These are phyloP conservation scores for Lagodon rhomboides DNA, from an alignment of 2,797 vertebrate species.

Conservation along the genomic window DNA sequence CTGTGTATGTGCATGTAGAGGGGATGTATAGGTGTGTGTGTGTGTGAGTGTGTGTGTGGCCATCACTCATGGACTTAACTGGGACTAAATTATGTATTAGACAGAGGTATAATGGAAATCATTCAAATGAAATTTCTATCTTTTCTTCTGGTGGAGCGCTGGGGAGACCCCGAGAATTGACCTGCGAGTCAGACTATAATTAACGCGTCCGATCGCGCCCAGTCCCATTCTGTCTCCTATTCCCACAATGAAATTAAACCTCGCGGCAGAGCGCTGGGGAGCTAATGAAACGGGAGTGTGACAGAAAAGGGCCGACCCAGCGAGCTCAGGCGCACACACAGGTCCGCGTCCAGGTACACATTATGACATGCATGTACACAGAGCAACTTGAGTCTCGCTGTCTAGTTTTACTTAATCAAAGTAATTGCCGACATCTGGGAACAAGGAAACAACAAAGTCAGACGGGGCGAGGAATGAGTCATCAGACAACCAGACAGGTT, in stretches of 20 bases:
- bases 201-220: conserved; percentile 78
- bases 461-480: conserved; percentile 17
- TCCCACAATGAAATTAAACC: conserved; percentile 83
- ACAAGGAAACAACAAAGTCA: conserved; percentile 6
- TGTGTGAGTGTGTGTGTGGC: conserved; percentile 20
- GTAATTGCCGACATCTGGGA: conserved; percentile 15
- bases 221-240: conserved; percentile 72
- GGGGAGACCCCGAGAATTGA: conserved; percentile 80
- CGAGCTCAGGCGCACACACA: conserved; percentile 46
- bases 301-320: conserved; percentile 61
- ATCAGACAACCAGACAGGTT: conserved; percentile 21
- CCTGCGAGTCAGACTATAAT: conserved; percentile 82
- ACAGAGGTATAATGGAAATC: conserved; percentile 82
- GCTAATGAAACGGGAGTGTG: conserved; percentile 73
- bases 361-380: neutral
- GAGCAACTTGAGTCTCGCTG: neutral
- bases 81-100: conserved; percentile 84
- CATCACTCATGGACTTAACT: conserved; percentile 74
- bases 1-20: conserved; percentile 15
- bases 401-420: neutral
- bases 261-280: conserved; percentile 61
- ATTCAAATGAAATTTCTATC: conserved; percentile 80
- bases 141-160: conserved; percentile 74
- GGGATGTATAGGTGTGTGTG: conserved; percentile 27
- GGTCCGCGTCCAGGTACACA: conserved; percentile 10